Conservation (phyloP, 2,113 vertebrate species). For the Speoplatyrhinus poulsoni region DNA sequence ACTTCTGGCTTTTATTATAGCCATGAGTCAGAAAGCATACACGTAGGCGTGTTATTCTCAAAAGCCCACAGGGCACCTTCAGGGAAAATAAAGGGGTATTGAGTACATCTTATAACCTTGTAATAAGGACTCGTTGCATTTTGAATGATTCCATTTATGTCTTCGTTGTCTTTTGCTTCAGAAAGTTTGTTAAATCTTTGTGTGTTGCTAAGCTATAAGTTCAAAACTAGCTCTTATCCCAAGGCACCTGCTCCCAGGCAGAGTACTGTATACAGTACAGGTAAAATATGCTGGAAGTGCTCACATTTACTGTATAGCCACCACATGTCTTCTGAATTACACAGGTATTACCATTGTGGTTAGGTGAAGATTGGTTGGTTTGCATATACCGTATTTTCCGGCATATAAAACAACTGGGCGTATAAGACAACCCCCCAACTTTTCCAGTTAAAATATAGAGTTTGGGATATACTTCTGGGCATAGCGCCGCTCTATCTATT, state of each 20-base stretch:
- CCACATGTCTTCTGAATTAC: neutral
- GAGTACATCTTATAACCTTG: conserved; percentile 14
- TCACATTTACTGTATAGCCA: neutral
- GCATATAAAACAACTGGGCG: too few species aligned
- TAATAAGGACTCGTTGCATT: conserved; percentile 17
- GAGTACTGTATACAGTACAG: neutral
- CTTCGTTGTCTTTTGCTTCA: neutral
- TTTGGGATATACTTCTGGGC: too few species aligned
- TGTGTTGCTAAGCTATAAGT: too few species aligned
- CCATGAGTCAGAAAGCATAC: conserved; percentile 22
- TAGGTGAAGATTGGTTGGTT: neutral
- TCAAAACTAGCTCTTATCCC: too few species aligned
- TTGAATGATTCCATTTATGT: conserved; percentile 1
- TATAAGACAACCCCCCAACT: too few species aligned
- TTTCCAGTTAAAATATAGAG: too few species aligned
- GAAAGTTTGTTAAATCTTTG: too few species aligned
- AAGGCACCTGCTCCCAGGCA: neutral
- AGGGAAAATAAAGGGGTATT: neutral
- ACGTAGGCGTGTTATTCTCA: conserved; percentile 25
- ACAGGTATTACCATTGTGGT: neutral
- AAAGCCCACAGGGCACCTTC: conserved; percentile 19
- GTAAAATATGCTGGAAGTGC: neutral
- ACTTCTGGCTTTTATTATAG: conserved; percentile 8
- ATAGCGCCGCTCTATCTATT: too few species aligned
- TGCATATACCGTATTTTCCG: too few species aligned